These are phyloP conservation scores for Diaphora mendica DNA, from an alignment of 2,888 invertebrate genomes.

Conservation along the genomic window DNA sequence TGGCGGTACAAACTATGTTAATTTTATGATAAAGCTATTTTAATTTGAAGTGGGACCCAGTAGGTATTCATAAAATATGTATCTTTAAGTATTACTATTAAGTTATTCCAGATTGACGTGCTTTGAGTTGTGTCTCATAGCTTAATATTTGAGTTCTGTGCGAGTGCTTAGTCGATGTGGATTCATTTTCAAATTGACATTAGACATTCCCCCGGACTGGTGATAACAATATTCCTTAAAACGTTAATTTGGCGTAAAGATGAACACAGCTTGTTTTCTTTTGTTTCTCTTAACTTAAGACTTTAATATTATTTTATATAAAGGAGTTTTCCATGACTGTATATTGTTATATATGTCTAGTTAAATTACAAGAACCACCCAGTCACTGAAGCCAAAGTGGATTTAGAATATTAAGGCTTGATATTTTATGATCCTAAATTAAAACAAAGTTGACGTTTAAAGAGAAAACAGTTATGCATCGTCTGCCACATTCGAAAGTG, in stretches of 20 bases:
- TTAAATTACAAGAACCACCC: constrained; percentile 29
- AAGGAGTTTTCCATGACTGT: constrained; percentile 22
- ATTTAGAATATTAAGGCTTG: constrained; percentile 27
- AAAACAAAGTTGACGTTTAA: constrained; percentile 46
- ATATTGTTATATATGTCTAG: constrained; percentile 24
- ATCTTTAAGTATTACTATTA: constrained; percentile 81
- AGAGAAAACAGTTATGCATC: constrained; percentile 42
- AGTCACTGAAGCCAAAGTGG: constrained; percentile 47
- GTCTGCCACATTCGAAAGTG: constrained; percentile 30
- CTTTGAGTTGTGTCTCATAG: constrained; percentile 68
- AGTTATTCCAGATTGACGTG: constrained; percentile 81
- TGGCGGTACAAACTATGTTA: constrained; percentile 77
- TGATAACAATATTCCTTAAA: constrained; percentile 30
- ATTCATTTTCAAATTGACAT: constrained; percentile 54
- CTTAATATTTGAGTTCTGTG: constrained; percentile 54
- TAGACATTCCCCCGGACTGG: constrained; percentile 69
- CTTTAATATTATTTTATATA: constrained; percentile 2
- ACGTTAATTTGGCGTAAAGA: constrained; percentile 17
- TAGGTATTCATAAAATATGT: constrained; percentile 77
- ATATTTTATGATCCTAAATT: constrained; percentile 28
- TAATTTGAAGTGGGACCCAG: constrained; percentile 81
- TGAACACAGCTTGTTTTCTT: background rate
- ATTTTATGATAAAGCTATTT: constrained; percentile 67
- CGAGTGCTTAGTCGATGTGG: constrained; percentile 53
- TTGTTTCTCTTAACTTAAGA: background rate